Percentiles rank a stretch among this genome's conserved stretches.
Evolutionary conservation across 2,113 vertebrate genomes (phyloP).

Genomic region (Mobula birostris): DNA sequence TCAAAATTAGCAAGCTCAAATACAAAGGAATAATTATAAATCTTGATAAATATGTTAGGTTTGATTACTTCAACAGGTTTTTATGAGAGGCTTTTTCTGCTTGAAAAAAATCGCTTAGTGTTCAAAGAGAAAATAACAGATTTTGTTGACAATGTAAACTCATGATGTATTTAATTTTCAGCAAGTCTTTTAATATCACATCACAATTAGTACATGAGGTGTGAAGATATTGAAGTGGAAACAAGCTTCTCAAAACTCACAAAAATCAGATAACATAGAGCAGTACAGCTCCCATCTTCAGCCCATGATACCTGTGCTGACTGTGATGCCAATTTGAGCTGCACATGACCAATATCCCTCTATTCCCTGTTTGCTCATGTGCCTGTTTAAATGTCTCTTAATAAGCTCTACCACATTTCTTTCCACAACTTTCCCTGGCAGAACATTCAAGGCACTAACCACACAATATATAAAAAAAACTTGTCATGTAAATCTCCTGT

Average conservation of each 20-base stretch:
- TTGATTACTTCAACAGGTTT: not conserved
- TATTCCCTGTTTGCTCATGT: no score
- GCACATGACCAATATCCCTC: no score
- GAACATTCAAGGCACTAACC: no score
- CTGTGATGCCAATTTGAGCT: no score
- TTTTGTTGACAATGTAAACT: not conserved
- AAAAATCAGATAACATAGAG: not conserved
- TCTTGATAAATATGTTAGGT: not conserved
- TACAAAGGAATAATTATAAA: not conserved
- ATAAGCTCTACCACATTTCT: no score
- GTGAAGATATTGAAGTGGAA: not conserved
- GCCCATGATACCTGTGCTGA: no score
- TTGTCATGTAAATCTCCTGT: no score
- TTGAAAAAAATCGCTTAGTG: not conserved
- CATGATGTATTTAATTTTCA: not conserved
- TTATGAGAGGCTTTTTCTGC: not conserved
- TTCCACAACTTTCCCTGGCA: no score
- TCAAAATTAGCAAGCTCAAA: not conserved
- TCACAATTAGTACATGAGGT: not conserved
- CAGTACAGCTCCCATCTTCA: no score
- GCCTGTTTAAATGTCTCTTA: no score
- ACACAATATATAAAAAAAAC: no score
- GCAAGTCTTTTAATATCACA: slow-evolving; percentile 7
- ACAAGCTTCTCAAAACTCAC: not conserved
- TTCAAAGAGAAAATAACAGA: no score